phyloP scores from a whole-genome alignment of 2,888 invertebrate genomes.

The Heliconius ismenius region DNA sequence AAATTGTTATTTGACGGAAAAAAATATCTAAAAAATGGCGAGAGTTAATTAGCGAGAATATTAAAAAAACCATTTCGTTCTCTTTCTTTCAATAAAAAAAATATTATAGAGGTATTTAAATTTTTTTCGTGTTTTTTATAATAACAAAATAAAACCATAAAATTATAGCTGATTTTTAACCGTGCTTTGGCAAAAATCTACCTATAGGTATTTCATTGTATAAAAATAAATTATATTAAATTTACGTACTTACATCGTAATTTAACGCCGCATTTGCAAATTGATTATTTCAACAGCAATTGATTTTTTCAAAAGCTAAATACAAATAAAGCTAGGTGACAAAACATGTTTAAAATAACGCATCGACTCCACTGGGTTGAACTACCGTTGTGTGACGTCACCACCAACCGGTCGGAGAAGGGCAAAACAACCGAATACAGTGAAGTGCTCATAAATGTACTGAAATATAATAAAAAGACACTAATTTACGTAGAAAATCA shows the following conservation, averaged over 20 bases:
- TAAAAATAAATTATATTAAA: background rate
- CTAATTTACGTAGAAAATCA: slow-evolving; percentile 46
- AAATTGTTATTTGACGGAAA: too few relatives aligned
- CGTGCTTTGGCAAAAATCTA: too few relatives aligned
- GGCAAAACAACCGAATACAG: slow-evolving; percentile 78
- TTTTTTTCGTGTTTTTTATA: background rate
- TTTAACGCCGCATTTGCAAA: background rate
- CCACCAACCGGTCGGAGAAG: slow-evolving; percentile 48
- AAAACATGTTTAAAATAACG: slow-evolving; percentile 37
- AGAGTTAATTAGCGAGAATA: too few relatives aligned
- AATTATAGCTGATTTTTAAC: too few relatives aligned
- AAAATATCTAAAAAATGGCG: too few relatives aligned
- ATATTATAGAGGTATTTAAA: too few relatives aligned
- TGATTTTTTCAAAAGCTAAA: background rate
- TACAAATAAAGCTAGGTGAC: slow-evolving; percentile 29
- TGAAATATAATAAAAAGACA: slow-evolving; percentile 71
- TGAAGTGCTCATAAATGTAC: slow-evolving; percentile 72
- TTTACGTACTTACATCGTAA: background rate
- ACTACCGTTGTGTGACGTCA: slow-evolving; percentile 75
- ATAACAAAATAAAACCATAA: background rate
- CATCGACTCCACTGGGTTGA: slow-evolving; percentile 39
- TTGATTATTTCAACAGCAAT: too few relatives aligned
- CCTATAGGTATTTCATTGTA: too few relatives aligned
- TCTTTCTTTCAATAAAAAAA: too few relatives aligned
- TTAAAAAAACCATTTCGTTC: too few relatives aligned